Percentiles rank a stretch among this genome's conserved stretches.
Conservation (phyloP, 2,797 vertebrate genomes). For the Mormyrus proboscirostris region DNA sequence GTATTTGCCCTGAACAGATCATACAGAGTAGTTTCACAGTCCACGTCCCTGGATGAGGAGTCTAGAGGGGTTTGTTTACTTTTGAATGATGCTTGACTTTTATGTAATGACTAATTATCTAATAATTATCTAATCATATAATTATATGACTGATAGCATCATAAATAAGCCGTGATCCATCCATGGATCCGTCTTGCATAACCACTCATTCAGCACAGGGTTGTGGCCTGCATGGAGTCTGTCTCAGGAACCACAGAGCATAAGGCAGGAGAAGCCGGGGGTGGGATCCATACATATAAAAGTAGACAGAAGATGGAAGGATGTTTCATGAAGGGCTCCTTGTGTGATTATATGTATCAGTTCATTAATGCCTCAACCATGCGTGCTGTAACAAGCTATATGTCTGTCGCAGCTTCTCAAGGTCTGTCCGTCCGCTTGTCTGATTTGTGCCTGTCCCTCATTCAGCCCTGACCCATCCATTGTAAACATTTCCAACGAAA, state of each 20-base stretch:
- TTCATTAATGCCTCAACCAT: not conserved
- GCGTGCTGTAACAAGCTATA: not conserved
- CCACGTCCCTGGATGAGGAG: conserved; percentile 59
- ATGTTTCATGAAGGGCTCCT: not conserved
- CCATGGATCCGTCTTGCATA: not conserved
- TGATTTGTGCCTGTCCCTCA: conserved; percentile 37
- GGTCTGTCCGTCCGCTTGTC: conserved; percentile 18
- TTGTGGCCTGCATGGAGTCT: not conserved
- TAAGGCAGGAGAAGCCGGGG: not conserved
- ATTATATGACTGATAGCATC: not conserved
- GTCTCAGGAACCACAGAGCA: not conserved
- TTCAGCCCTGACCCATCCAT: conserved; percentile 76
- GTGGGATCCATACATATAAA: not conserved
- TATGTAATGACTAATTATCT: conserved; percentile 35
- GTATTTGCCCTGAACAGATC: conserved; percentile 71
- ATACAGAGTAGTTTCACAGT: conserved; percentile 65
- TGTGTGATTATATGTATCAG: not conserved
- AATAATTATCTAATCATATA: no score
- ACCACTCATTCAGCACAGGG: not conserved
- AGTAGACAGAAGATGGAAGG: not conserved
- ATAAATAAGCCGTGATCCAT: conserved; percentile 7
- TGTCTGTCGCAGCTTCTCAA: conserved; percentile 36
- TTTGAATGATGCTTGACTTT: conserved; percentile 21
- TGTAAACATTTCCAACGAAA: conserved; percentile 90
- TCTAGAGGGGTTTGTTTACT: conserved; percentile 61